A percentile compares a stretch with the other conserved stretches of the same genome.
These are phyloP conservation scores for Sturnus vulgaris DNA, from an alignment of 2,113 vertebrate species.

Conservation along the genomic window DNA sequence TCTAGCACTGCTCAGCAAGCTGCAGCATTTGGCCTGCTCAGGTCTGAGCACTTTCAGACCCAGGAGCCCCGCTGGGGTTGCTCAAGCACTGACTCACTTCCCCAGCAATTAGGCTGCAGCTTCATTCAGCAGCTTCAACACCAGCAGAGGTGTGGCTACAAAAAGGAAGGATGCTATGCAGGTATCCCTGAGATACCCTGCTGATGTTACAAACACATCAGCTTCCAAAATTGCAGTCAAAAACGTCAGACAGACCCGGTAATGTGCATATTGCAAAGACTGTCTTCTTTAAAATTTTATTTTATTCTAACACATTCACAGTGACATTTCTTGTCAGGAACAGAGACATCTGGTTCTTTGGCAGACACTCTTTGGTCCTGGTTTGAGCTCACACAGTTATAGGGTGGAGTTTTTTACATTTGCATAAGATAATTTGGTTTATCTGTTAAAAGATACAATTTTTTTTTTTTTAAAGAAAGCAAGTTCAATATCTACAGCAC, in stretches of 20 bases:
- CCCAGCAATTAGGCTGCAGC: background rate
- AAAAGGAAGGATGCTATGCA: background rate
- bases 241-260: background rate
- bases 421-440: background rate
- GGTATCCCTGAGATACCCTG: background rate
- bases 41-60: background rate
- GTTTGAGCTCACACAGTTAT: background rate
- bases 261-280: background rate
- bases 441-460: background rate
- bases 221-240: background rate
- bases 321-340: background rate
- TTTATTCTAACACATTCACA: background rate
- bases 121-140: background rate
- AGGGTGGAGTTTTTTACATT: background rate
- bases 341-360: background rate
- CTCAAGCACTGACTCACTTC: slow-evolving; percentile 40
- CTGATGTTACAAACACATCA: background rate
- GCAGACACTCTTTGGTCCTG: background rate
- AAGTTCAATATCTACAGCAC: background rate
- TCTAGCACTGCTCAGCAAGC: background rate
- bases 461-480: background rate
- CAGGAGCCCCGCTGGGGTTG: background rate
- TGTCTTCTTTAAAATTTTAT: too few species aligned
- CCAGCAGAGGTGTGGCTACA: background rate
- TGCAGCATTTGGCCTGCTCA: background rate